These are phyloP conservation scores for Phainopepla nitens DNA, from an alignment of 2,113 vertebrate species.

Conservation along the genomic window DNA sequence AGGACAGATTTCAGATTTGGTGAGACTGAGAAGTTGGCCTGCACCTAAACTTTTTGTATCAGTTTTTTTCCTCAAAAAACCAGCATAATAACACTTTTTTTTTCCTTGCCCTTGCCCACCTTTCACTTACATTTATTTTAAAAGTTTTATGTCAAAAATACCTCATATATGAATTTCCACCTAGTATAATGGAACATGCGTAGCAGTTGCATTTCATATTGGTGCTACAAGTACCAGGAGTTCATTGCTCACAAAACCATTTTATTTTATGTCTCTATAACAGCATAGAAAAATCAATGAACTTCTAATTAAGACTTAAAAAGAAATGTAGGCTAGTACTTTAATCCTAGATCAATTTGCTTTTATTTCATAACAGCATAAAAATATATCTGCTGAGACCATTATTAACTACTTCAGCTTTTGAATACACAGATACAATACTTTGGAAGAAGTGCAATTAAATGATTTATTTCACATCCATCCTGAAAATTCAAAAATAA, in stretches of 20 bases:
- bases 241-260: neutral
- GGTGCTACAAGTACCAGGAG: neutral
- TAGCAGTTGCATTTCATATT: neutral
- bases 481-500: neutral
- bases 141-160: neutral
- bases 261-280: neutral
- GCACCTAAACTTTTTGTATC: neutral
- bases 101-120: neutral
- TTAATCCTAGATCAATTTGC: conserved; percentile 12
- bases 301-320: neutral
- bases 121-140: neutral
- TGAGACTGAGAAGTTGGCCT: neutral
- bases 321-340: neutral
- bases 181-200: neutral
- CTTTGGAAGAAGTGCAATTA: neutral
- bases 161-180: neutral
- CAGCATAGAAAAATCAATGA: conserved; percentile 33
- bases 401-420: neutral
- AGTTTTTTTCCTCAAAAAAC: neutral
- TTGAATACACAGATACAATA: neutral
- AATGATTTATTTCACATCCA: neutral
- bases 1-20: neutral
- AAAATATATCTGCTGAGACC: neutral
- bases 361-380: conserved; percentile 10
- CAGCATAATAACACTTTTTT: neutral